Base-by-base conservation (phyloP, 2,888 invertebrate genomes). In the Drosophila testacea region DNA sequence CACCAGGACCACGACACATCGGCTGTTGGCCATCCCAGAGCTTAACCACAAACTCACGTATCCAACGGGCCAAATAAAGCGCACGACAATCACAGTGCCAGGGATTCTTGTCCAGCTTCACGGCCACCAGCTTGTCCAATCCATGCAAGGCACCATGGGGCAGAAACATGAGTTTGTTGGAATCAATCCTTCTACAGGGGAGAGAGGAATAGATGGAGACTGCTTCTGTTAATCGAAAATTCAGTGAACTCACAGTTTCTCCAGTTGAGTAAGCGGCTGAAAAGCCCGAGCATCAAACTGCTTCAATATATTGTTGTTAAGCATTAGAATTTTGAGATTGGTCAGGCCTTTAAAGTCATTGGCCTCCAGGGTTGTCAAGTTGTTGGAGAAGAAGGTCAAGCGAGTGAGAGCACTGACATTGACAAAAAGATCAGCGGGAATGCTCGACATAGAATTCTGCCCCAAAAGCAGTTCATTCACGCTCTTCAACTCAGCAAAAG, bases 81-180 rank as follows among this genome's bases (percentile, higher is more conserved):
- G 95, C 94, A 47, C 94, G 92, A 82, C 95, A 95, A 88, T 95
- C 94, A 81, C 95, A 95, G 77, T 94, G 93, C 95, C 95, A 95
- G 0, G 94, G 94, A 91, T 95, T 95, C 83, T 94, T 94, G 59
- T 94, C 94, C 66, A 95, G 91, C 90, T 95, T 94, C 4, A 95
- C 93, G 11, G 95, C 94, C 4, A 94, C 91, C 57, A 96, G 91
- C 39, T 94, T 93, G 1, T 93, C 90, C 9, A 95, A 90, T 6
- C 93, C 92, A 76, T 95, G 94, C 30, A 96, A 91, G 3, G 94
- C 93, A 38, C 94, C 94, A 5, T 94, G 92, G 0, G 95, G 95
- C 57, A 96, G 82, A 83, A 92, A 94, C 80, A 94, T 94, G 50
- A 96, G 93, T 81, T 94, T 94, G 88, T 96, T 96, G 61, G 93